Base-by-base conservation (phyloP, 2,797 vertebrate genomes). In the Sebastes alutus region DNA sequence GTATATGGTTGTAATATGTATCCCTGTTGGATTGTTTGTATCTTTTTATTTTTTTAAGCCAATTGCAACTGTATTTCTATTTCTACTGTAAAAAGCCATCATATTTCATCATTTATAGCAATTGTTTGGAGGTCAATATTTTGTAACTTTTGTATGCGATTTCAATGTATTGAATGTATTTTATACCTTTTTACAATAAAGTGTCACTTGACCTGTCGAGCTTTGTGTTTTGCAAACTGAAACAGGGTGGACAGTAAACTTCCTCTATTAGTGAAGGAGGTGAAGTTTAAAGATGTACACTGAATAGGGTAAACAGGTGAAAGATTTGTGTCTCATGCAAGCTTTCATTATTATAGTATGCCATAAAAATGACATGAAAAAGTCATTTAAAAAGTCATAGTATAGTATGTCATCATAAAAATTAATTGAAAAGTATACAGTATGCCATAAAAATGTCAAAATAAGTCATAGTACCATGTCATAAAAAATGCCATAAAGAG, bases 121-220 rank as follows among this genome's bases (percentile, higher is more conserved):
- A 69, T 54, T 73, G 32, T 85, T 65, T 77, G 6, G 9, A 58
- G 29, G 4, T 73, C 46, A 60, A 7, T 69, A 12, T 68, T 33
- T 33, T 87, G 83, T 33, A 9, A 52, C 49, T 86, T 85, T 87
- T 84, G 13, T 89, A 79, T 75, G n/a, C 16, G 29, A 5, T 78
- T 70, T 32, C 11, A 55, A n/a, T 84, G 49, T 74, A 56, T 55
- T 90, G 32, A 88, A 77, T 84, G 58, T 82, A 61, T 92, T 91
- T 91, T 73, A 69, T 77, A 83, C 65, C 32, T 88, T 89, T 92
- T 87, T 88, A 88, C 64, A 92, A 90, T 92, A 92, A 91, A 93
- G 64, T 52, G 30, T 82, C 56, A 46, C 30, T 84, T 7, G 33
- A 65, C n/a, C 27, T 55, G 32, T 16, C 20, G 5, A 25, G 1